Percentiles rank a stretch among this genome's conserved stretches.
Conservation (phyloP, 2,113 vertebrate species). For the Cavia porcellus region DNA sequence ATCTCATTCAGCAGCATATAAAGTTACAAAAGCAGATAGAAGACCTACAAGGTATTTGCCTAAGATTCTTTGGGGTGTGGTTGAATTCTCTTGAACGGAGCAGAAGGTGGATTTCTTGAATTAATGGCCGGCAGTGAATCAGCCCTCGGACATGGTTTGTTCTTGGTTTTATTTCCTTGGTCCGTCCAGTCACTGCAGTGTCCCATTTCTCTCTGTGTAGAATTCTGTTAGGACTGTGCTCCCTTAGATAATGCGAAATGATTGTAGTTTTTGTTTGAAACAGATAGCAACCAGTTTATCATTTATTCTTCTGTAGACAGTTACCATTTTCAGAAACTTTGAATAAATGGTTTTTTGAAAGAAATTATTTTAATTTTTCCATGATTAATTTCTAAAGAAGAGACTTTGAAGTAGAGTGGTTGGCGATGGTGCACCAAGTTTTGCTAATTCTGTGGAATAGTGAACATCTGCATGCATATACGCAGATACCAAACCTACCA, state of each 20-base stretch:
- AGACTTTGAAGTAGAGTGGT: constrained; percentile 14
- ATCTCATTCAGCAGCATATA: constrained; percentile 89
- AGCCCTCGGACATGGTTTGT: constrained; percentile 38
- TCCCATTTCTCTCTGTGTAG: constrained; percentile 51
- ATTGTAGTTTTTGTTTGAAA: constrained; percentile 59
- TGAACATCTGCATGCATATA: background rate
- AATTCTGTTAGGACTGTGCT: background rate
- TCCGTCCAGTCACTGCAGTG: constrained; percentile 4
- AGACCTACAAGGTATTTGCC: constrained; percentile 84
- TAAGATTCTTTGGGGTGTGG: constrained; percentile 69
- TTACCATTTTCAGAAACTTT: constrained; percentile 22
- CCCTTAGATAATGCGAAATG: constrained; percentile 21
- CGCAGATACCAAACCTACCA: background rate
- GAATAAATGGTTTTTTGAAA: constrained; percentile 32
- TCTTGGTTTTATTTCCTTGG: constrained; percentile 21
- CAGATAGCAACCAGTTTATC: background rate
- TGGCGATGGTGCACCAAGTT: constrained; percentile 1
- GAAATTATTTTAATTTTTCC: background rate
- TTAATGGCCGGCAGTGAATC: constrained; percentile 10
- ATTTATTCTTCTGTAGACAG: constrained; percentile 44
- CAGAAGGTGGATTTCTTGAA: constrained; percentile 67
- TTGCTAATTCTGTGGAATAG: background rate
- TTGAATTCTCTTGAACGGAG: constrained; percentile 47
- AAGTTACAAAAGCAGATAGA: constrained; percentile 85
- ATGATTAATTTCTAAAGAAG: constrained; percentile 46